phyloP scores from a whole-genome alignment of 2,888 invertebrate species.

The Drepanosiphum platanoidis region DNA sequence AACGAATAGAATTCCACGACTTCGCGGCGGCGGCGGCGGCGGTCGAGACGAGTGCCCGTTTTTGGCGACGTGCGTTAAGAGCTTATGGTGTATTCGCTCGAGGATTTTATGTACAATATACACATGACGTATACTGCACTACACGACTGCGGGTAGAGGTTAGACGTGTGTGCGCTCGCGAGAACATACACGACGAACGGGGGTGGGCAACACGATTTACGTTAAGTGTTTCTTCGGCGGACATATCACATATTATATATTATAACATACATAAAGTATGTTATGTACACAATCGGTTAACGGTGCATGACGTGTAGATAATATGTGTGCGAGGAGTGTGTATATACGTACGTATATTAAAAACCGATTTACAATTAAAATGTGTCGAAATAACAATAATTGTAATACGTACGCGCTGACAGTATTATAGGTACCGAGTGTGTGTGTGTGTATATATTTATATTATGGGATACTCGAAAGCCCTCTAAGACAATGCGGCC shows the following conservation, averaged over 20 bases:
- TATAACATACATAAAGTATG: neutral
- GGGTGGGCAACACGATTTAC: conserved; percentile 55
- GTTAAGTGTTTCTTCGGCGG: conserved; percentile 49
- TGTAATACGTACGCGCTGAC: conserved; percentile 21
- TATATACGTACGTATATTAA: conserved; percentile 1
- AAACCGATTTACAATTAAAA: conserved; percentile 57
- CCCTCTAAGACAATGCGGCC: conserved; percentile 47
- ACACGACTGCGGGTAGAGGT: too few relatives aligned
- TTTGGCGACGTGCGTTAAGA: neutral
- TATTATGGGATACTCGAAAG: conserved; percentile 22
- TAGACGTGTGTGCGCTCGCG: too few relatives aligned
- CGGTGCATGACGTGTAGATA: conserved; percentile 44
- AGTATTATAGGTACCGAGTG: too few relatives aligned
- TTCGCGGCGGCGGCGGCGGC: neutral
- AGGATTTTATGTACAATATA: too few relatives aligned
- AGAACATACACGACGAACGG: conserved; percentile 26
- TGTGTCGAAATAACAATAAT: conserved; percentile 58
- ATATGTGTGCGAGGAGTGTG: neutral
- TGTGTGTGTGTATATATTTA: neutral
- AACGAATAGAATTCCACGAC: too few relatives aligned
- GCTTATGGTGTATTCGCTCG: too few relatives aligned
- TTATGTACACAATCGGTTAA: conserved; percentile 53
- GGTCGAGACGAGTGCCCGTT: neutral
- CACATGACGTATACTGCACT: too few relatives aligned
- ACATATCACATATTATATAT: conserved; percentile 1